phyloP scores from a whole-genome alignment of 2,797 vertebrate genomes.

The Melanitta fusca region DNA sequence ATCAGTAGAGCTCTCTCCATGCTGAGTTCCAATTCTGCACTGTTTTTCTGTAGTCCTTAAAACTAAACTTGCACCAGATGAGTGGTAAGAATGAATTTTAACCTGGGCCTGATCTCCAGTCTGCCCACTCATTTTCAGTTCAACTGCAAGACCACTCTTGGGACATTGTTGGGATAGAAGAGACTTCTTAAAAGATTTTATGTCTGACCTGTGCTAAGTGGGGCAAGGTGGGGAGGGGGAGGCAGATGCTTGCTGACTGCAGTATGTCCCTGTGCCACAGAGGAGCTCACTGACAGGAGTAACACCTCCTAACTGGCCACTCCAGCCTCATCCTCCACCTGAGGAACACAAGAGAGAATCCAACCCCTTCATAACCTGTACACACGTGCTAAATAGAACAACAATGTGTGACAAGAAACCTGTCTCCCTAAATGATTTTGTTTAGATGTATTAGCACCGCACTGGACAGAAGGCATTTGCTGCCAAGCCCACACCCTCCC shows the following conservation, averaged over 20 bases:
- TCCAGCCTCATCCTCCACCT: neutral
- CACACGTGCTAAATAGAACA: rapidly evolving
- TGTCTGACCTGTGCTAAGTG: neutral
- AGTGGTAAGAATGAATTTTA: neutral
- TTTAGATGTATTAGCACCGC: neutral
- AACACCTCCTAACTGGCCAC: neutral
- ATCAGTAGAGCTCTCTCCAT: neutral
- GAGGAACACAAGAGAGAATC: neutral
- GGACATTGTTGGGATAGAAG: neutral
- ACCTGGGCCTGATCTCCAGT: neutral
- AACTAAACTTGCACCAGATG: neutral
- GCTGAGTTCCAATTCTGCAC: neutral
- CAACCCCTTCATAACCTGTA: neutral
- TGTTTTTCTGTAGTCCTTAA: neutral
- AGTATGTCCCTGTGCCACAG: neutral
- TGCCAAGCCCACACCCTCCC: neutral
- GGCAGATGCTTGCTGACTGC: neutral
- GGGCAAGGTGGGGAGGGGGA: neutral
- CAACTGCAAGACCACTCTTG: neutral
- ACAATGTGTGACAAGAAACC: neutral
- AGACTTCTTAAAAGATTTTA: neutral
- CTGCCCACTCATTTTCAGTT: neutral
- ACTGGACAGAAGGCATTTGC: neutral
- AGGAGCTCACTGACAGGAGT: neutral
- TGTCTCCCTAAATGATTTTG: neutral